Conservation (phyloP, 2,113 vertebrate species). For the Cyprinodon tularosa region DNA sequence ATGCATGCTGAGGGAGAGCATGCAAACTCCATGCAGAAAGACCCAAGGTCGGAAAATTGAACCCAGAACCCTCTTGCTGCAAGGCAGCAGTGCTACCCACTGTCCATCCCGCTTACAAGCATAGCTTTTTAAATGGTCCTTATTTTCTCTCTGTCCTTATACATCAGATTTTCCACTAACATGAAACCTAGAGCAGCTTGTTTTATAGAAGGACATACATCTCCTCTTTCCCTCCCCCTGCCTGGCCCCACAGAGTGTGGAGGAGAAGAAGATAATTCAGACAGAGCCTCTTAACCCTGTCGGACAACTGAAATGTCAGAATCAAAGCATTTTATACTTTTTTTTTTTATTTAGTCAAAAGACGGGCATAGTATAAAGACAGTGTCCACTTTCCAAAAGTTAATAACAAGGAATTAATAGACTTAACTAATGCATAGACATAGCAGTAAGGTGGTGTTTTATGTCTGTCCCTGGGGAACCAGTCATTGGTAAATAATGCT, state of each 20-base stretch:
- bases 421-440: no score
- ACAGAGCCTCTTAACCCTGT: slow-evolving; percentile 51
- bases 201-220: slow-evolving; percentile 78
- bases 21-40: no score
- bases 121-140: slow-evolving; percentile 72
- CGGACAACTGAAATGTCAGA: slow-evolving; percentile 29
- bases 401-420: background rate
- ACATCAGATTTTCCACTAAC: slow-evolving; percentile 80
- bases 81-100: no score
- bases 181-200: slow-evolving; percentile 75
- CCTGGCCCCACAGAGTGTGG: slow-evolving; percentile 52
- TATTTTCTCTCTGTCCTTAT: slow-evolving; percentile 75
- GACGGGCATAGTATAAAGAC: background rate
- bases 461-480: slow-evolving; percentile 35
- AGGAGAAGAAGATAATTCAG: slow-evolving; percentile 79
- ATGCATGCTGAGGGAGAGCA: no score
- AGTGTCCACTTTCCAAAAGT: background rate
- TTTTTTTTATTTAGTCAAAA: background rate
- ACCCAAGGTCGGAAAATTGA: no score
- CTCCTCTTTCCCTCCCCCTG: slow-evolving; percentile 68
- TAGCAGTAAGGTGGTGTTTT: background rate
- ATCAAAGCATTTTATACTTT: background rate
- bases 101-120: slow-evolving; percentile 46
- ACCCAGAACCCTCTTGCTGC: no score
- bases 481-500: slow-evolving; percentile 64